phyloP scores from a whole-genome alignment of 2,797 vertebrate genomes.

The Esox masquinongy region DNA sequence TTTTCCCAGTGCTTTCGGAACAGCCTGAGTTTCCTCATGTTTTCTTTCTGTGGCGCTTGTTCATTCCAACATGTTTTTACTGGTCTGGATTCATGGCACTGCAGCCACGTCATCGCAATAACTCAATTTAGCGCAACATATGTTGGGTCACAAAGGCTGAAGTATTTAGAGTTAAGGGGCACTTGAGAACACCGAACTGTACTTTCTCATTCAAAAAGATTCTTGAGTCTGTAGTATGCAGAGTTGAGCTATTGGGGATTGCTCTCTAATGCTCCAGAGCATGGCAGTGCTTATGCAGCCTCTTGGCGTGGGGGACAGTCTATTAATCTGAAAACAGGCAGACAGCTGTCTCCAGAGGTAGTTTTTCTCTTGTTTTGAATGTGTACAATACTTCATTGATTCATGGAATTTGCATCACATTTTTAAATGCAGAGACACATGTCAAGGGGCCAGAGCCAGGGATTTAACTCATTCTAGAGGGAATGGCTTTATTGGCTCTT shows the following conservation, averaged over 20 bases:
- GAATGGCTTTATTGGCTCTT: conserved; percentile 51
- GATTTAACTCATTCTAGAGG: conserved; percentile 34
- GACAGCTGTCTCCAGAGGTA: conserved; percentile 9
- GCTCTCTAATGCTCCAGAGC: not conserved
- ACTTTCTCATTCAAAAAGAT: conserved; percentile 2
- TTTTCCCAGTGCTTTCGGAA: conserved; percentile 50
- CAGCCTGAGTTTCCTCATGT: conserved; percentile 46
- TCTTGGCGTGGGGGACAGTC: conserved; percentile 2
- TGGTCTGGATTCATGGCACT: conserved; percentile 35
- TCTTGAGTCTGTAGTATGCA: conserved; percentile 12
- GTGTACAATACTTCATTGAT: conserved; percentile 16
- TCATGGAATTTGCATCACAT: conserved; percentile 26
- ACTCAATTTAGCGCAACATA: conserved; percentile 7
- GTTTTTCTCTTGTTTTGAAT: conserved; percentile 10
- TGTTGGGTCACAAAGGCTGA: conserved; percentile 2
- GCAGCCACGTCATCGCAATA: conserved; percentile 49
- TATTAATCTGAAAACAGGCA: conserved; percentile 11
- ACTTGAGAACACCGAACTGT: conserved; percentile 12
- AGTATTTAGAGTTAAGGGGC: conserved; percentile 27
- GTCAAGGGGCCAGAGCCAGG: not conserved
- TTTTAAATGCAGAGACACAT: conserved; percentile 25
- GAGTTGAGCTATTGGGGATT: not conserved
- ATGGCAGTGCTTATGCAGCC: not conserved
- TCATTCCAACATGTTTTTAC: conserved; percentile 23
- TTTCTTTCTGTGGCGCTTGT: conserved; percentile 29